These are phyloP conservation scores for Drosophila barbarae DNA, from an alignment of 2,888 invertebrate species.

Conservation along the genomic window DNA sequence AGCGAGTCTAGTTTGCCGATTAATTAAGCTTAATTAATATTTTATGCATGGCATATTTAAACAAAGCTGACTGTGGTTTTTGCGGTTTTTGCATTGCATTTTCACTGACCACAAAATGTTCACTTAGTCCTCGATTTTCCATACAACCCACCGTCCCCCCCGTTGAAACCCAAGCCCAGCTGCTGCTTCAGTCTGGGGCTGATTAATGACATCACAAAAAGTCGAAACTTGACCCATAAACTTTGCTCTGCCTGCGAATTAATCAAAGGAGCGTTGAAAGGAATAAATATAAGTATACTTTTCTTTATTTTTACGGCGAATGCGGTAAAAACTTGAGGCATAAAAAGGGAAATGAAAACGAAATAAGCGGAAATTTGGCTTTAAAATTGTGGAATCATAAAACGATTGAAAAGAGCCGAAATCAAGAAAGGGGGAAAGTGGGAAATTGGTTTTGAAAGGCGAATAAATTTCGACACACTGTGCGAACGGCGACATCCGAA, in stretches of 20 bases:
- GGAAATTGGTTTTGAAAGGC: neutral
- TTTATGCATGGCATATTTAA: conserved; percentile 16
- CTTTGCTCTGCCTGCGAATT: conserved; percentile 28
- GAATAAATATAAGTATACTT: conserved; percentile 15
- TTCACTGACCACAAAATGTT: conserved; percentile 12
- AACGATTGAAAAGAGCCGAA: conserved; percentile 20
- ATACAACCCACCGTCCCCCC: neutral
- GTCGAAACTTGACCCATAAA: conserved; percentile 42
- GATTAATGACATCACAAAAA: conserved; percentile 41
- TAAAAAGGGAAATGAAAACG: conserved; percentile 22
- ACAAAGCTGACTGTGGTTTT: conserved; percentile 9
- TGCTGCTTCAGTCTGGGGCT: conserved; percentile 12
- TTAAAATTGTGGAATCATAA: conserved; percentile 30
- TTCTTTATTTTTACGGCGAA: conserved; percentile 23
- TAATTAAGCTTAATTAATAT: conserved; percentile 40
- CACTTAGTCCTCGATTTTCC: neutral
- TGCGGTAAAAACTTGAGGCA: conserved; percentile 31
- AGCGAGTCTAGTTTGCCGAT: conserved; percentile 11
- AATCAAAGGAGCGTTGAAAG: conserved; percentile 34
- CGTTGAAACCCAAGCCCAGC: conserved; percentile 9
- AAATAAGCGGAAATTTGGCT: conserved; percentile 24
- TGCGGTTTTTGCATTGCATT: conserved; percentile 22
- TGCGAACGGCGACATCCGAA: conserved; percentile 53
- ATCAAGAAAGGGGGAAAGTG: neutral
- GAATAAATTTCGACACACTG: conserved; percentile 58